Evolutionary conservation across 2,797 vertebrate species (phyloP).

Genomic region (Oreochromis grahami): DNA sequence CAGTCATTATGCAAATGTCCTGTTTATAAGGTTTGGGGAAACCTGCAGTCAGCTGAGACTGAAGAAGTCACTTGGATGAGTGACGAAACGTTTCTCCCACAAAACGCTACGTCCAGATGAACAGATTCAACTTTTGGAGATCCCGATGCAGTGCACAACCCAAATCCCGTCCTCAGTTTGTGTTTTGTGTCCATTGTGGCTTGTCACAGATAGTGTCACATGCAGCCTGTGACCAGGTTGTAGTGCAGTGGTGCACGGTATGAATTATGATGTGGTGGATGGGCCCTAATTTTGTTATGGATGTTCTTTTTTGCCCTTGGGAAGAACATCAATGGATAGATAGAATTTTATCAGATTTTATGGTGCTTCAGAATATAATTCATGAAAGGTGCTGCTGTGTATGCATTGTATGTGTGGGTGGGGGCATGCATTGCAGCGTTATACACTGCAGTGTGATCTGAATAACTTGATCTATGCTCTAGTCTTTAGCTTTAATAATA

Average conservation of each 20-base stretch:
- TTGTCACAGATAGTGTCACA: conserved; percentile 62
- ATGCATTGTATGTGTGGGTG: conserved; percentile 11
- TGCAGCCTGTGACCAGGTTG: conserved; percentile 58
- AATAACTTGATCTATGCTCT: not conserved
- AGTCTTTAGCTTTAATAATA: not conserved
- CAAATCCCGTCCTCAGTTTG: not conserved
- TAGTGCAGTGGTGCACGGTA: conserved; percentile 45
- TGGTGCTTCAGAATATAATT: conserved; percentile 65
- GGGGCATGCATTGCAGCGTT: not conserved
- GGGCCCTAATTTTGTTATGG: conserved; percentile 78
- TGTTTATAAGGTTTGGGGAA: too few species aligned
- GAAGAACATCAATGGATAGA: conserved; percentile 60
- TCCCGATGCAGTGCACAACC: not conserved
- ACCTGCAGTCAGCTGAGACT: too few species aligned
- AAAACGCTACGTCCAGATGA: too few species aligned
- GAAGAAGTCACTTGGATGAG: too few species aligned
- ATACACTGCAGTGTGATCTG: conserved; percentile 4
- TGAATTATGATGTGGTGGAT: conserved; percentile 77
- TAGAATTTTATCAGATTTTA: conserved; percentile 76
- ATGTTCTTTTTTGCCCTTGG: conserved; percentile 76
- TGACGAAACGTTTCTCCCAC: too few species aligned
- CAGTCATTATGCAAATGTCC: too few species aligned
- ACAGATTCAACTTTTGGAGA: too few species aligned
- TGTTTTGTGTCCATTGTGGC: not conserved
- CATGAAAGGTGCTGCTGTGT: conserved; percentile 54